A percentile compares a stretch with the other conserved stretches of the same genome.
These are phyloP conservation scores for Megastigmus dorsalis DNA, from an alignment of 2,888 invertebrate genomes.

Conservation along the genomic window DNA sequence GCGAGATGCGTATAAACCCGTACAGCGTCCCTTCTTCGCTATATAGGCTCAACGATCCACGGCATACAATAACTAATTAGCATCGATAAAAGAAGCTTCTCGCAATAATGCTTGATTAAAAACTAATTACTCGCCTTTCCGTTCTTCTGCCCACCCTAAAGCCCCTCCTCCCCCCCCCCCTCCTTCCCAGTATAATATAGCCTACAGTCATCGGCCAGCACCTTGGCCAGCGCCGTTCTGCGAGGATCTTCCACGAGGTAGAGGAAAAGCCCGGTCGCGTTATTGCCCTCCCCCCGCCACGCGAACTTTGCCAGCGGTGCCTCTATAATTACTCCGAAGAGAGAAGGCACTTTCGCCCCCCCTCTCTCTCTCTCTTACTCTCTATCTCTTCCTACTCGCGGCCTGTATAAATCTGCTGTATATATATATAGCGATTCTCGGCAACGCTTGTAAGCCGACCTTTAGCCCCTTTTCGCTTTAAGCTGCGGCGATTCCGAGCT, in stretches of 20 bases:
- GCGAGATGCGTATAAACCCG: no score
- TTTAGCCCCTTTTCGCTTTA: slow-evolving; percentile 2
- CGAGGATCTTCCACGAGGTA: no score
- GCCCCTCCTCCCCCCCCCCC: background rate
- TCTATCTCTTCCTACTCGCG: no score
- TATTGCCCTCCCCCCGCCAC: background rate
- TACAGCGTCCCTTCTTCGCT: no score
- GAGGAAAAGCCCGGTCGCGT: no score
- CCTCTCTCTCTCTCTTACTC: no score
- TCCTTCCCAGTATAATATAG: background rate
- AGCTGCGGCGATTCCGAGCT: slow-evolving; percentile 34
- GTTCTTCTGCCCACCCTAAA: background rate
- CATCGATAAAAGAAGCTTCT: slow-evolving; percentile 1
- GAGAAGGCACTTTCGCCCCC: no score
- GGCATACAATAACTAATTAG: background rate
- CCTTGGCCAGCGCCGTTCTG: no score
- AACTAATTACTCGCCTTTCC: slow-evolving; percentile 8
- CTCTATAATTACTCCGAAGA: slow-evolving; percentile 28
- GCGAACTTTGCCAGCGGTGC: background rate
- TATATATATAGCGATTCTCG: background rate
- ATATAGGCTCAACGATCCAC: no score
- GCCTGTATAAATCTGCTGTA: slow-evolving; percentile 17
- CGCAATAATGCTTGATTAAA: slow-evolving; percentile 27
- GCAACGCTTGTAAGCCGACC: slow-evolving; percentile 25
- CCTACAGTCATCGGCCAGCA: no score